Conservation (phyloP, 2,113 vertebrate species). For the Vidua chalybeata region DNA sequence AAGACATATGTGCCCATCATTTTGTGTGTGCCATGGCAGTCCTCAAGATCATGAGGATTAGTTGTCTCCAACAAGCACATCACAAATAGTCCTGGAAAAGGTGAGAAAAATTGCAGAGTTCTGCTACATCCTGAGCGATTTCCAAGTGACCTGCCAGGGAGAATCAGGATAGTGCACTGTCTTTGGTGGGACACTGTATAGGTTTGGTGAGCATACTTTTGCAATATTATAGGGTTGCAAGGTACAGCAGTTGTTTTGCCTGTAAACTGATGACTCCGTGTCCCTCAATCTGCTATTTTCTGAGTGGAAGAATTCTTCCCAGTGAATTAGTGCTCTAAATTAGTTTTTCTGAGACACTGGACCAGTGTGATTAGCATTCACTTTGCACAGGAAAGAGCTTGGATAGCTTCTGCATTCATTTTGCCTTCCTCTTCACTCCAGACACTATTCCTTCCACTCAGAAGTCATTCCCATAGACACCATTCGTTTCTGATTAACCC, state of each 20-base stretch:
- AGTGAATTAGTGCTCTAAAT: background rate
- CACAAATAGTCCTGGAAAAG: background rate
- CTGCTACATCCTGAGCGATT: background rate
- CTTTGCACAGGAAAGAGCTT: background rate
- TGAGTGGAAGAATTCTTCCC: background rate
- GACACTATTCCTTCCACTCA: slow-evolving; percentile 18
- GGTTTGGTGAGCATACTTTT: background rate
- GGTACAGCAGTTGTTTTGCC: background rate
- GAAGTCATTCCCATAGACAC: slow-evolving; percentile 14
- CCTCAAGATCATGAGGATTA: background rate
- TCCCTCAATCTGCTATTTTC: background rate
- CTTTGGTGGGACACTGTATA: background rate
- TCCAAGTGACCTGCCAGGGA: background rate
- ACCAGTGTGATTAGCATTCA: slow-evolving; percentile 11
- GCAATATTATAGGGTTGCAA: background rate
- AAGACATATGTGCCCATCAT: background rate
- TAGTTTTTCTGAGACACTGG: background rate
- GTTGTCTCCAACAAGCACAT: background rate
- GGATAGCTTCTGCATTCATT: background rate
- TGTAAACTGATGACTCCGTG: background rate
- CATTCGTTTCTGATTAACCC: background rate
- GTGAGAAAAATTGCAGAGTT: background rate
- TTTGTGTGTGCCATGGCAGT: background rate
- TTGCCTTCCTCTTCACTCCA: background rate
- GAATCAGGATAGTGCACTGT: background rate